phyloP scores from a whole-genome alignment of 2,113 vertebrate genomes.

The Turdus rufiventris region DNA sequence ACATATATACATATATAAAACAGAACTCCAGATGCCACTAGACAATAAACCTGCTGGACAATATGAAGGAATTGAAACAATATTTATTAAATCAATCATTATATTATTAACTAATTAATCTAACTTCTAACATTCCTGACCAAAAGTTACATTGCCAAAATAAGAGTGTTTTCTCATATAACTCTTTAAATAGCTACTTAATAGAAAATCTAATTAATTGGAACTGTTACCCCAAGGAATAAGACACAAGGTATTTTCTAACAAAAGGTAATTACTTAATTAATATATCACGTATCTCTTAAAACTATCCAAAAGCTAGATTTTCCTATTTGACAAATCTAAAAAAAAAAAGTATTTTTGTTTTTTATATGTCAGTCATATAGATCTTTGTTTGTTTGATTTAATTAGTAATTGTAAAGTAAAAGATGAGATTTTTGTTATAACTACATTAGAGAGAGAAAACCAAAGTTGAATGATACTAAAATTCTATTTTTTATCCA shows the following conservation, averaged over 20 bases:
- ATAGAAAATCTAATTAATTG: not conserved
- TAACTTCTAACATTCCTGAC: not conserved
- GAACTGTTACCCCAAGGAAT: not conserved
- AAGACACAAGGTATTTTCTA: not conserved
- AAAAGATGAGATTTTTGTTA: not conserved
- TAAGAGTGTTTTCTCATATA: not conserved
- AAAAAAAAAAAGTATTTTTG: not conserved
- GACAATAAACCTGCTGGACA: not conserved
- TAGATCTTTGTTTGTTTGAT: not conserved
- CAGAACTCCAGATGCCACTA: not conserved
- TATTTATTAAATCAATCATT: not conserved
- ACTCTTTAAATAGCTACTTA: not conserved
- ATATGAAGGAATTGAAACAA: not conserved
- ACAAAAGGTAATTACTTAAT: not conserved
- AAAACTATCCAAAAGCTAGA: not conserved
- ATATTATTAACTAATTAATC: not conserved
- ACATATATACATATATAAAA: not conserved
- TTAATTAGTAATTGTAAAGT: not conserved
- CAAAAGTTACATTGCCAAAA: not conserved
- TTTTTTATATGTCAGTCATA: not conserved
- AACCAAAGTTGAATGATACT: rapidly evolving
- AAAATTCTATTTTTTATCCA: not conserved
- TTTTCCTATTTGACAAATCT: not conserved
- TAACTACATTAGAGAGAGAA: not conserved
- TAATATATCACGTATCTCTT: not conserved